Conservation (phyloP, 2,113 vertebrate genomes). For the Aptenodytes patagonicus region DNA sequence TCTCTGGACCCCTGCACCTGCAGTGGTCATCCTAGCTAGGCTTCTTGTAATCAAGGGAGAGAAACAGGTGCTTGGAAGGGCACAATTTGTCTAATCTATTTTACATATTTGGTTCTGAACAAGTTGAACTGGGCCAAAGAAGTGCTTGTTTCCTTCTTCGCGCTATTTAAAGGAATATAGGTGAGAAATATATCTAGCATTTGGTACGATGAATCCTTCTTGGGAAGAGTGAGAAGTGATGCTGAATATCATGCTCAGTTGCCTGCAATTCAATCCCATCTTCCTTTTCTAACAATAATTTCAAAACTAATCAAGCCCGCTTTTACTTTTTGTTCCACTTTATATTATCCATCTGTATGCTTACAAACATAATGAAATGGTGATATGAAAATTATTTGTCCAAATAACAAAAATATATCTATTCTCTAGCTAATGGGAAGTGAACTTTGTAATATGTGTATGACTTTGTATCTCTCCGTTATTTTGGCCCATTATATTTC, state of each 20-base stretch:
- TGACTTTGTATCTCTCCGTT: not conserved
- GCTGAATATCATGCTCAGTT: not conserved
- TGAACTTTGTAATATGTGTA: not conserved
- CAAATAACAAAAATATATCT: not conserved
- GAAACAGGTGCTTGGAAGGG: not conserved
- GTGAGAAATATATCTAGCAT: not conserved
- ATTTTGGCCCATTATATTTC: not conserved
- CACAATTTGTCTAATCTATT: not conserved
- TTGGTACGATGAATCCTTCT: not conserved
- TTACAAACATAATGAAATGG: not conserved
- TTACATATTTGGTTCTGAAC: not conserved
- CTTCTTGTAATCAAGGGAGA: not conserved
- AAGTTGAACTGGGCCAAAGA: not conserved
- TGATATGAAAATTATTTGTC: not conserved
- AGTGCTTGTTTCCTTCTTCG: not conserved
- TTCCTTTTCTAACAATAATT: not conserved
- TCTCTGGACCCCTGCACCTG: not conserved
- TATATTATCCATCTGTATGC: not conserved
- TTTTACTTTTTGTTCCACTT: not conserved
- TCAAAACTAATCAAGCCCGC: not conserved
- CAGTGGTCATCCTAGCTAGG: not conserved
- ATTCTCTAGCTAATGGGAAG: not conserved
- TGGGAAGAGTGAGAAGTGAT: not conserved
- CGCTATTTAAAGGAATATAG: not conserved
- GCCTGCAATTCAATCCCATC: not conserved